These are phyloP conservation scores for Pterostichus madidus DNA, from an alignment of 2,888 invertebrate species.

Conservation along the genomic window DNA sequence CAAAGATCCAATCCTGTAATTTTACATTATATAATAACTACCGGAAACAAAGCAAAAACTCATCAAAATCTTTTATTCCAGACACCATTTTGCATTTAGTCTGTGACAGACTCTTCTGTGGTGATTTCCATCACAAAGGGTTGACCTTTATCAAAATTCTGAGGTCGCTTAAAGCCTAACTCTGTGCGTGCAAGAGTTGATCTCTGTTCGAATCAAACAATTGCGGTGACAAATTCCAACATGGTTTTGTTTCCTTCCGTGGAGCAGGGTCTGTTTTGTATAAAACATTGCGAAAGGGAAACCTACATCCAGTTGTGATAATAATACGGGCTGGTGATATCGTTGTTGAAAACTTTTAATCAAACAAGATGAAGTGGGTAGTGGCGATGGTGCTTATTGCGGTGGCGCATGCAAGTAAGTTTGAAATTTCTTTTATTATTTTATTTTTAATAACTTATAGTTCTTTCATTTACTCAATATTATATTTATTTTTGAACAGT, in stretches of 20 bases:
- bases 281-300: conserved; percentile 65
- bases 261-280: conserved; percentile 44
- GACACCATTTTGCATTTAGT: not conserved
- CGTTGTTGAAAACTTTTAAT: not conserved
- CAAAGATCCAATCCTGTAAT: conserved; percentile 41
- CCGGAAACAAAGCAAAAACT: conserved; percentile 18
- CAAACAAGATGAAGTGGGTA: not conserved
- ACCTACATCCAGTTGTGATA: conserved; percentile 59
- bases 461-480: too few species aligned
- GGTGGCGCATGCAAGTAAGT: not conserved
- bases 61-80: not conserved
- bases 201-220: not conserved
- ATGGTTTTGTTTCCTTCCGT: conserved; percentile 58
- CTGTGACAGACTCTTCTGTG: not conserved
- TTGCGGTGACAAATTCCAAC: conserved; percentile 57
- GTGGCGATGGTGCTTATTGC: conserved; percentile 17
- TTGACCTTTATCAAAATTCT: conserved; percentile 60
- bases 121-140: conserved; percentile 54
- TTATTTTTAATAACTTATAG: not conserved
- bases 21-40: conserved; percentile 22
- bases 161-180: conserved; percentile 49
- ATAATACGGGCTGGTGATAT: conserved; percentile 13
- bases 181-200: conserved; percentile 2
- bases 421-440: not conserved
- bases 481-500: too few species aligned